Base-by-base conservation (phyloP, 2,888 invertebrate species). In the Sinentomon sp. region DNA sequence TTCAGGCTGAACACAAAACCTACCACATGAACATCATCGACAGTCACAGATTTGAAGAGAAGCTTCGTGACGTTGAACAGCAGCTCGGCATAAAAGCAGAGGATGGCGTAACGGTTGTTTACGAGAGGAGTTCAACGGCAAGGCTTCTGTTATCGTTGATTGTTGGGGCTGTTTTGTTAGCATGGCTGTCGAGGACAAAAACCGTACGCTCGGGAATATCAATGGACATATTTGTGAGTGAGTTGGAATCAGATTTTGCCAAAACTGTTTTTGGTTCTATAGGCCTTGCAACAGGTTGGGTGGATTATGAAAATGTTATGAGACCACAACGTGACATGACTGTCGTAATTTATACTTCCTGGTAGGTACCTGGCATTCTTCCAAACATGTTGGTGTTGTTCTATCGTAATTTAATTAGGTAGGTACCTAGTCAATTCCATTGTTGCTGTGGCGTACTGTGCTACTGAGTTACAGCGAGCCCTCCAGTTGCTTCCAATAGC, bases 11-110 rank as follows among this genome's bases (percentile, higher is more conserved):
- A 17, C 64, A 67, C 38, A 64, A 65, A 39, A 65, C 68, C 7
- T 80, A 64, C 49, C 73, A 74, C 44, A 77, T 85, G 74, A 74
- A 75, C 48, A 68, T 83, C 6, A 73, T 74, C 0, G 76, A 80
- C 48, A 66, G 74, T 18, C 65, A 70, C 33, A 68, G 72, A 42
- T 80, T 92, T 52, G 92, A 94, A 53, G 74, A 76, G 45, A 85
- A 83, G 54, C 55, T 94, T 18, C 61, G 89, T 19, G 69, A 71
- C 42, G 74, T 73, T 1, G 92, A 94, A 53, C 59, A 64, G 33
- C 63, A 62, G 23, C 56, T 89, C 23, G 80, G 80, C 10, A 74
- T 89, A 28, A 62, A 60, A 46, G 68, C 74, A 50, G 78, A 71
- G 57, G 49, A 53, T 30, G 52, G 75, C 16, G 70, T 89, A 1